Evolutionary conservation across 23 tunicate genomes (phyloP), one percentile per base, ranked within the genome.

Genomic region (Aplidium turbinatum): DNA sequence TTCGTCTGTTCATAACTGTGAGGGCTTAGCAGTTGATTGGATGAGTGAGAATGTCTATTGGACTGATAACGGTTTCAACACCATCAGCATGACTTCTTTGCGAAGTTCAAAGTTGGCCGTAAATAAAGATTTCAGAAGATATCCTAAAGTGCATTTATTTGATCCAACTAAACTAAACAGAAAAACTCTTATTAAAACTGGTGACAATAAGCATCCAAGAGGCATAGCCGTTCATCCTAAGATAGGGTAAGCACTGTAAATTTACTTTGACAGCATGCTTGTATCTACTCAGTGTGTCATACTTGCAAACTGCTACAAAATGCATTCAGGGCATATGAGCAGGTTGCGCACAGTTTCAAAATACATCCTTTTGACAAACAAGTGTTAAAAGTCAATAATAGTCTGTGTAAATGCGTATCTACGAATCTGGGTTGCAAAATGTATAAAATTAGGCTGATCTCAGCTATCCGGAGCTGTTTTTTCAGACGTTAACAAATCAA

Each of bases 21-120:
- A 56, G 16, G 80, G 85, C 31, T 31, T 83, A 0, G 77, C 90
- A 21, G 60, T 84, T 6, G 90, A 84, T 42, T 84, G 90, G 90
- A 53, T 55, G 34, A 84, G 58, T 33, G 84, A 68, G 30, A 84
- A 84, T 55, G 25, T 84, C 33, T 84, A 66, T 27, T 84, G 90
- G 78, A 56, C 85, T 3, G 80, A 77, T 47, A 19, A n/a, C 68
- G 20, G 31, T 30, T 54, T 21, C 63, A 7, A 21, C 63, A 24
- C 7, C 27, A 21, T 7, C 19, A 57, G 13, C 29, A 9, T 23
- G 20, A 9, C 27, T 57, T 57, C 29, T 23, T 25, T 19, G 29
- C 13, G 13, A 19, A 11, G 19, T 22, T 11, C 29, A 22, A 57
- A 42, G 50, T 16, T 16, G 16, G 11, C 16, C 50, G 62, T 18